Evolutionary conservation across 2,797 vertebrate genomes (phyloP), one percentile per base, ranked within the genome.

Genomic region (Lepilemur septentrionalis): DNA sequence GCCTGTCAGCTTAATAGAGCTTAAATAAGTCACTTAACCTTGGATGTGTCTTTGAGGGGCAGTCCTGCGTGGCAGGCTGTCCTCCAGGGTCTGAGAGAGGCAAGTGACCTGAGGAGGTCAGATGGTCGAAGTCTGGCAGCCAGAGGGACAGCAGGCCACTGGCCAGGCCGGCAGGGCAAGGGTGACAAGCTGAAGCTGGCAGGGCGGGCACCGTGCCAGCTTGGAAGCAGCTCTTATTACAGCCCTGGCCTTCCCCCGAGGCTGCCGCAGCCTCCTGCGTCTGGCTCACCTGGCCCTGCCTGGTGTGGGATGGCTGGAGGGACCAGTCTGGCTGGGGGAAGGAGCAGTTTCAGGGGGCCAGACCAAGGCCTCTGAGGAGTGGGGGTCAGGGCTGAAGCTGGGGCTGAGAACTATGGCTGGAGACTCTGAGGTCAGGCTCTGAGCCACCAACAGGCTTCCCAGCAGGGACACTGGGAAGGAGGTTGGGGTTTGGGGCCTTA

Each of bases 261-360:
- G 46, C 59, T n/a, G 4, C 86, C 9, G 10, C 8, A 32, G 70
- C 93, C 63, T 95, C 52, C 86, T 55, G 81, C 61, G 50, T 88
- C 32, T 35, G 55, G 73, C 59, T 96, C 18, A 46, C 86, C 57
- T 70, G 55, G 48, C 86, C 82, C 87, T 84, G 59, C 85, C 79
- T n/a, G 50, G 70, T 79, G 32, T 89, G 43, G 70, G 75, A 80
- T 25, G 96, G 93, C 97, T 46, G 67, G 96, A 93, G 84, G 41
- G 95, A 97, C 97, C 28, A 3, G 97, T 94, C 93, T 90, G 80
- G n/a, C 72, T 59, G 18, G 91, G 25, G 35, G 38, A 55, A 86
- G 84, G 76, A 85, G 30, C 70, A 90, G 55, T 55, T 50, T 5
- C 25, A 52, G 41, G 20, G 32, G 10, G 48, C 55, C 61, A 67